Base-by-base conservation (phyloP, 2,888 invertebrate species). In the Tortrix viridana region DNA sequence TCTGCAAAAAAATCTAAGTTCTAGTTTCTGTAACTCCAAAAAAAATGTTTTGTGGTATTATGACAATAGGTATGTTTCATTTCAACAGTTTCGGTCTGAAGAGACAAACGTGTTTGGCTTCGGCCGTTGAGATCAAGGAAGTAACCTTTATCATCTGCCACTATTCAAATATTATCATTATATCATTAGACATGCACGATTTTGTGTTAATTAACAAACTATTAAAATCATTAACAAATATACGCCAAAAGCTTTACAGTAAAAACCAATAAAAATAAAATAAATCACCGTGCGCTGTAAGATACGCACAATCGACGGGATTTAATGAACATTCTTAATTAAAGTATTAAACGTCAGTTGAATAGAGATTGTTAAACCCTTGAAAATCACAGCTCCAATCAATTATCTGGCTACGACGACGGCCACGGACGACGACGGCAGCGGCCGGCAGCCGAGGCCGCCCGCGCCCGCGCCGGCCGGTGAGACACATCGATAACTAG, bases 131-230 rank as follows among this genome's bases (percentile, higher is more conserved):
- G 72, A 79, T 84, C 77, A 75, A 89, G 90, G 90, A 91, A 91
- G 81, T 88, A 86, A 87, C 89, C 88, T 89, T 89, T 88, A 85
- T 76, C 84, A 81, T 77, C 80, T 83, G 83, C 85, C 86, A 84
- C 85, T 79, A 76, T 81, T 82, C 81, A 85, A 84, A 86, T 81
- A 86, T 83, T 83, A 80, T 80, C 85, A 82, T 84, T 82, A 78
- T 75, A 82, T 82, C 81, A 80, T 89, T 86, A 81, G 85, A 77
- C 74, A 81, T 82, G 87, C 88, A 88, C 88, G 88, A 87, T 74
- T 85, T 80, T 69, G 71, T n/a, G 67, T 69, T 74, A 66, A 67
- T 70, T 70, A 68, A 65, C 67, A 46, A 64, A 56, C 60, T 62
- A 65, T 67, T 67, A 63, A 63, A 60, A 41, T 60, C 38, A 59